Percentiles rank a stretch among this genome's conserved stretches.
phyloP scores from a whole-genome alignment of 1,140 invertebrate species.

The Matsumurasca onukii region DNA sequence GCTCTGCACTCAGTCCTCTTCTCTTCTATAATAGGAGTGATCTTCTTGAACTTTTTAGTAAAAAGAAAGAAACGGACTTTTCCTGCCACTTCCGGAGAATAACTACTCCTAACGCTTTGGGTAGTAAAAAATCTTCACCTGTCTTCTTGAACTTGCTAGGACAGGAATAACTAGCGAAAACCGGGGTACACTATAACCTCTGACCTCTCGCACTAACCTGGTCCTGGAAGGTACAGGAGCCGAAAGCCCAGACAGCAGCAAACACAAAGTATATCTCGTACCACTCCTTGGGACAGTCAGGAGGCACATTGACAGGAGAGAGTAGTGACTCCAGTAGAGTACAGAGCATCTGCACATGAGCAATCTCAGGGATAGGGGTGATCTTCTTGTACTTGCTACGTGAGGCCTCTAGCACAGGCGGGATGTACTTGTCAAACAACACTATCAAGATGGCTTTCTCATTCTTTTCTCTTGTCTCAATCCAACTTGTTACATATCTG shows the following conservation, averaged over 20 bases:
- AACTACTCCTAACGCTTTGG: too few relatives aligned
- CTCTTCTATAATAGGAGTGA: too few relatives aligned
- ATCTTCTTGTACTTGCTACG: slow-evolving; percentile 85
- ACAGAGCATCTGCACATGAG: slow-evolving; percentile 89
- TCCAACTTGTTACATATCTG: slow-evolving; percentile 79
- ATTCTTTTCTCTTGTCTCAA: slow-evolving; percentile 72
- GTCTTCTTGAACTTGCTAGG: too few relatives aligned
- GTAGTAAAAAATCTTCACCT: too few relatives aligned
- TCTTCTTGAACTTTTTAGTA: too few relatives aligned
- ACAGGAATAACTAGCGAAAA: too few relatives aligned
- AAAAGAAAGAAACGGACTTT: too few relatives aligned
- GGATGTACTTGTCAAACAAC: slow-evolving; percentile 95
- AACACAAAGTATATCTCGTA: slow-evolving; percentile 95
- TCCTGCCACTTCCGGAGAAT: too few relatives aligned
- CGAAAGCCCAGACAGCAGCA: slow-evolving; percentile 90
- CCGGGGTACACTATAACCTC: too few relatives aligned
- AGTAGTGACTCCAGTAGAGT: slow-evolving; percentile 85
- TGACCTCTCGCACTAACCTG: too few relatives aligned
- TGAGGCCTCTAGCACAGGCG: slow-evolving; percentile 74
- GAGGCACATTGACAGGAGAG: slow-evolving; percentile 74
- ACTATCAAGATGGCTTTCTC: slow-evolving; percentile 81
- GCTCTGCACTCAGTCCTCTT: too few relatives aligned
- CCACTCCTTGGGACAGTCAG: slow-evolving; percentile 88
- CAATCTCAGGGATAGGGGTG: slow-evolving; percentile 87
- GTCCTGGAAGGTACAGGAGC: slow-evolving; percentile 87